These are phyloP conservation scores for Desoria tigrina DNA, from an alignment of 2,888 invertebrate genomes.

Conservation along the genomic window DNA sequence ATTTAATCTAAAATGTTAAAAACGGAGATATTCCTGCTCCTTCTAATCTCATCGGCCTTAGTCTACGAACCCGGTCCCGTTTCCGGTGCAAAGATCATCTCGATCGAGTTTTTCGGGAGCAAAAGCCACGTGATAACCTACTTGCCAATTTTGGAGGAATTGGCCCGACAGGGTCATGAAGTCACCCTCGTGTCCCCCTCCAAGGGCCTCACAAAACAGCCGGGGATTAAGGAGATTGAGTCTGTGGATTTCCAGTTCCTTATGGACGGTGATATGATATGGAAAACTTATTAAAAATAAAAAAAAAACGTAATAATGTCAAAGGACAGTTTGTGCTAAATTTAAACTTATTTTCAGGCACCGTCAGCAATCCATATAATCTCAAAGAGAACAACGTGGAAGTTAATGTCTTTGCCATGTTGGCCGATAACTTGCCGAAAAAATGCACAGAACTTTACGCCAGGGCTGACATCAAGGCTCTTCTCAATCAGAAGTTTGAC, in stretches of 20 bases:
- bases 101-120: conserved; percentile 60
- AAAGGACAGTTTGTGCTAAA: too few species aligned
- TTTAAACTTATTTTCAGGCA: too few species aligned
- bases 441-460: conserved; percentile 35
- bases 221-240: conserved; percentile 54
- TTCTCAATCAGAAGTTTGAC: conserved; percentile 50
- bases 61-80: too few species aligned
- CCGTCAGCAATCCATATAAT: conserved; percentile 25
- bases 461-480: conserved; percentile 27
- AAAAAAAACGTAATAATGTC: too few species aligned
- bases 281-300: too few species aligned
- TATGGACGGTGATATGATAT: background rate
- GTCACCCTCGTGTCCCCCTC: conserved; percentile 61
- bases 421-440: conserved; percentile 6
- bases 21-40: too few species aligned
- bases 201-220: conserved; percentile 57
- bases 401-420: conserved; percentile 21
- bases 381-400: conserved; percentile 18
- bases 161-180: conserved; percentile 62
- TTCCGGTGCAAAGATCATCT: conserved; percentile 58
- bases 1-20: too few species aligned
- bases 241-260: conserved; percentile 27
- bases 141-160: conserved; percentile 60
- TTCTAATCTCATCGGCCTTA: too few species aligned
- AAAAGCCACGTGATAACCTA: conserved; percentile 61